Evolutionary conservation across 1,140 invertebrate species (phyloP).

Genomic region (Drosophila orena): DNA sequence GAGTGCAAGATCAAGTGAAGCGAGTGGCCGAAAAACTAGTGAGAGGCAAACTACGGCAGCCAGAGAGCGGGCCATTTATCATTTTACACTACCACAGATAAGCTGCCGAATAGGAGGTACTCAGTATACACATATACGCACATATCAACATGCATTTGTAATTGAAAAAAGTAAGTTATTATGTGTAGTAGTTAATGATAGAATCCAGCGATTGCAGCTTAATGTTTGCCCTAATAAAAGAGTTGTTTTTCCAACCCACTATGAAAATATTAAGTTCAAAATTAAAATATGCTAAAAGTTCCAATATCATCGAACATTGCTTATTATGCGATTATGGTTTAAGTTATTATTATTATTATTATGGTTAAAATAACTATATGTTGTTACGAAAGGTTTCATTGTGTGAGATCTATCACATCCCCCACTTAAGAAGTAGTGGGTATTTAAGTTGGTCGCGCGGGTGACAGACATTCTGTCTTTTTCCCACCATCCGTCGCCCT

Average conservation of each 20-base stretch:
- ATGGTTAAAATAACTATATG: too few species aligned
- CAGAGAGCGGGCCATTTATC: conserved; percentile 17
- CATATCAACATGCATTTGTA: too few species aligned
- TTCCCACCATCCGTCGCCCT: conserved; percentile 6
- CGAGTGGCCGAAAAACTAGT: conserved; percentile 58
- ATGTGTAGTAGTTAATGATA: too few species aligned
- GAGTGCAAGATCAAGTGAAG: conserved; percentile 77
- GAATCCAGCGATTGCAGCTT: too few species aligned
- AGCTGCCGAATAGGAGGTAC: conserved; percentile 1
- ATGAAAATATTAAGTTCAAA: too few species aligned
- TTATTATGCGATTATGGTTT: too few species aligned
- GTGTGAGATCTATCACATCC: background rate
- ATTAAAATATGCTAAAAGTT: too few species aligned
- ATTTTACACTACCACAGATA: background rate
- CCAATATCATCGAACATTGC: too few species aligned
- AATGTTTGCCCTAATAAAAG: too few species aligned
- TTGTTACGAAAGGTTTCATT: too few species aligned
- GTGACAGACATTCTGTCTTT: conserved; percentile 42
- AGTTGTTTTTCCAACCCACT: too few species aligned
- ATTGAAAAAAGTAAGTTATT: background rate
- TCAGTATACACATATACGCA: background rate
- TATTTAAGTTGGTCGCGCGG: conserved; percentile 37
- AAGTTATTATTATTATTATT: too few species aligned
- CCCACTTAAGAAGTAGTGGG: conserved; percentile 1
- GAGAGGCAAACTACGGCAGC: conserved; percentile 19